These are phyloP conservation scores for Odontocolon sp. DNA, from an alignment of 2,888 invertebrate genomes.

Conservation along the genomic window DNA sequence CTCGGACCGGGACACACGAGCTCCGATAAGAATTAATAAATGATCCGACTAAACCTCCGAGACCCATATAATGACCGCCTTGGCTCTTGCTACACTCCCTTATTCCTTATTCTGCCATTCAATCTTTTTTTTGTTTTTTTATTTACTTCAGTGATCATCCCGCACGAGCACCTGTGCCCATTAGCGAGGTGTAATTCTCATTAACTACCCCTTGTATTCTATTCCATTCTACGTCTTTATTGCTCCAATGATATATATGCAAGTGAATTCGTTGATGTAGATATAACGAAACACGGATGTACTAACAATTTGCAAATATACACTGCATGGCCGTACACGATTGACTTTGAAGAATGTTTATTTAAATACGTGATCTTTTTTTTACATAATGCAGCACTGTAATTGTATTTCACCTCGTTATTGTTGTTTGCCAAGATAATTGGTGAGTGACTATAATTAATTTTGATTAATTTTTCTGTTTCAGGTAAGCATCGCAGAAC, in stretches of 20 bases:
- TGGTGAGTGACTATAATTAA: too few relatives aligned
- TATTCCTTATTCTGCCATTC: background rate
- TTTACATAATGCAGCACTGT: background rate
- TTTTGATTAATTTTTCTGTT: slow-evolving; percentile 60
- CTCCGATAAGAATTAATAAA: slow-evolving; percentile 57
- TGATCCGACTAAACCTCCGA: slow-evolving; percentile 34
- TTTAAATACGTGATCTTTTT: background rate
- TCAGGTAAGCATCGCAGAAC: slow-evolving; percentile 67
- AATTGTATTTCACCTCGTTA: slow-evolving; percentile 20
- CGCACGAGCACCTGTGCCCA: slow-evolving; percentile 45
- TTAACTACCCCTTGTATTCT: slow-evolving; percentile 39
- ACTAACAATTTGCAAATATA: slow-evolving; percentile 7
- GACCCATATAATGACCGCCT: slow-evolving; percentile 30
- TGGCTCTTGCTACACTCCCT: background rate
- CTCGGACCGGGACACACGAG: slow-evolving; percentile 14
- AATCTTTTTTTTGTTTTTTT: background rate
- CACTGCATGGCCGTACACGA: slow-evolving; percentile 18
- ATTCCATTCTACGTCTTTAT: slow-evolving; percentile 41
- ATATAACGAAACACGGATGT: slow-evolving; percentile 22
- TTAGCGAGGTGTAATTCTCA: slow-evolving; percentile 55
- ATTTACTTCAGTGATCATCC: slow-evolving; percentile 4
- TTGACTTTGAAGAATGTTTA: slow-evolving; percentile 14
- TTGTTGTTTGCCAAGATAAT: too few relatives aligned
- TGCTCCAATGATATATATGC: slow-evolving; percentile 21
- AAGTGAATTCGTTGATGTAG: background rate